These are phyloP conservation scores for Chiloscyllium plagiosum DNA, from an alignment of 2,113 vertebrate species.

Conservation along the genomic window DNA sequence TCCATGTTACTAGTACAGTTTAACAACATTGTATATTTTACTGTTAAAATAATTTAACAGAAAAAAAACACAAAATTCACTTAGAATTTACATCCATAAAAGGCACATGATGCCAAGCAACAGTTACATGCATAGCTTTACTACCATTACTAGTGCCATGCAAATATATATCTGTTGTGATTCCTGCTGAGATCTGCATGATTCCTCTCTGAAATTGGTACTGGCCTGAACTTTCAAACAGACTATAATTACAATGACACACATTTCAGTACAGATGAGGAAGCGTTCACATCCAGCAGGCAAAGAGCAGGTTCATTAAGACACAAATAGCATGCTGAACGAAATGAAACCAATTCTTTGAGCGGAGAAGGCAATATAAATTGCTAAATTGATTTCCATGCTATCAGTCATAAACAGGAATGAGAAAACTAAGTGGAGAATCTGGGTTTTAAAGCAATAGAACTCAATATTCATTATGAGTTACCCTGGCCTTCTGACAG, in stretches of 20 bases:
- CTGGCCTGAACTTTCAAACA: neutral
- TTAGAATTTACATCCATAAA: neutral
- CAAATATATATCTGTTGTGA: slow-evolving; percentile 31
- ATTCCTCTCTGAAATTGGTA: neutral
- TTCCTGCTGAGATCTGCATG: slow-evolving; percentile 17
- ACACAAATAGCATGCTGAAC: slow-evolving; percentile 32
- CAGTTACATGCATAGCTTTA: slow-evolving; percentile 21
- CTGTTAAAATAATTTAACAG: slow-evolving; percentile 25
- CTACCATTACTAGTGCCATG: neutral
- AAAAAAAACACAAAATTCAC: neutral
- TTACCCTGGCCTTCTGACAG: neutral
- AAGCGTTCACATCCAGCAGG: slow-evolving; percentile 21
- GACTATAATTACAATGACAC: slow-evolving; percentile 6
- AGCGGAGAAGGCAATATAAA: slow-evolving; percentile 37
- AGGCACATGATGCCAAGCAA: slow-evolving; percentile 36
- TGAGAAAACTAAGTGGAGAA: slow-evolving; percentile 59
- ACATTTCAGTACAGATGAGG: neutral
- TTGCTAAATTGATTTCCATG: slow-evolving; percentile 33
- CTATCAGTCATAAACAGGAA: slow-evolving; percentile 22
- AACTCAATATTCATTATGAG: neutral
- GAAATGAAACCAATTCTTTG: slow-evolving; percentile 37
- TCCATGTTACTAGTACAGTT: neutral
- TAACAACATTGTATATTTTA: slow-evolving; percentile 16
- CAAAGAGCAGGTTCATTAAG: slow-evolving; percentile 22
- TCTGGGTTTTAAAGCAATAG: slow-evolving; percentile 51